Percentiles rank a stretch among this genome's conserved stretches.
Evolutionary conservation across 1,140 invertebrate genomes (phyloP).

Genomic region (Bombus fervidus): DNA sequence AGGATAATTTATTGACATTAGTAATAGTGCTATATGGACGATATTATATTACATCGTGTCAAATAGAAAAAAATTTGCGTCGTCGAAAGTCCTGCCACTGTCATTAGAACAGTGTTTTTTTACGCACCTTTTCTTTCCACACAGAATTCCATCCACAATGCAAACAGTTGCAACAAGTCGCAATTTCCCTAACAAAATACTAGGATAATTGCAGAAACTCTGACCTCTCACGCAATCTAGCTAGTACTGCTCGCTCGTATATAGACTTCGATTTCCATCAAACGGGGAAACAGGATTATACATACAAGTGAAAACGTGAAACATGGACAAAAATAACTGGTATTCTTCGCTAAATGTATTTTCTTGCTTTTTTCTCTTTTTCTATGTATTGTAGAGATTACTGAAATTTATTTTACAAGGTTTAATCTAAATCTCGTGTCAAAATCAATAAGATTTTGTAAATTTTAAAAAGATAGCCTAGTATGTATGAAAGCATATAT

Average conservation of each 20-base stretch:
- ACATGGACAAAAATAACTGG: not conserved
- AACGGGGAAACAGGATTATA: not conserved
- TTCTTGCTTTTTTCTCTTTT: not conserved
- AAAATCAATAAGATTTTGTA: not conserved
- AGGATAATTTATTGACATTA: no score
- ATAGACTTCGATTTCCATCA: slow-evolving; percentile 15
- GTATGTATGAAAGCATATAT: no score
- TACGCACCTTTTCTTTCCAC: not conserved
- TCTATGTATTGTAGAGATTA: not conserved
- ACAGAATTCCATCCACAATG: not conserved
- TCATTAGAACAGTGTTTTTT: not conserved
- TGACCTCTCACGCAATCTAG: not conserved
- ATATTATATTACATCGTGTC: no score
- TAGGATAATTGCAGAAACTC: slow-evolving; percentile 13
- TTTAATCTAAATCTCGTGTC: not conserved
- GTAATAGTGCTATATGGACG: no score
- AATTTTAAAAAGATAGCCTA: not conserved
- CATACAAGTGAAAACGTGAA: not conserved
- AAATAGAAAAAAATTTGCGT: not conserved
- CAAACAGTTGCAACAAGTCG: slow-evolving; percentile 19
- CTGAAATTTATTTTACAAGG: not conserved
- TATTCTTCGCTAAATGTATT: not conserved
- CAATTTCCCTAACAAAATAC: slow-evolving; percentile 22
- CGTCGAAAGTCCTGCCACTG: not conserved
- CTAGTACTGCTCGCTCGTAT: not conserved